Percentiles rank a stretch among this genome's conserved stretches.
These are phyloP conservation scores for Diplodus puntazzo DNA, from an alignment of 2,797 vertebrate species.

Conservation along the genomic window DNA sequence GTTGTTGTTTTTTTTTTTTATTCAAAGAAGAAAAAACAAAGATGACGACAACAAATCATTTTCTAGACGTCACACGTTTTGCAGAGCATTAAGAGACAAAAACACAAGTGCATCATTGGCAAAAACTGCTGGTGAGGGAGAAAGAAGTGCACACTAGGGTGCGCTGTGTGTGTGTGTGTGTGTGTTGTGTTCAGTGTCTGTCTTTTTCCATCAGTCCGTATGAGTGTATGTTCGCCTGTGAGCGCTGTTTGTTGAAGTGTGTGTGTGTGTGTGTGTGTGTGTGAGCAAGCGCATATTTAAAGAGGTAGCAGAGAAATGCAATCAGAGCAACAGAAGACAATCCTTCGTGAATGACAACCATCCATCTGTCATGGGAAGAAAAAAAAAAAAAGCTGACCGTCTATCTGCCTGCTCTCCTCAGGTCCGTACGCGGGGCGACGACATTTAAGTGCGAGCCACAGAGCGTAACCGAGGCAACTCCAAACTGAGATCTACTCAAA, in stretches of 20 bases:
- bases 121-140: conserved; percentile 85
- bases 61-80: conserved; percentile 55
- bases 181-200: conserved; percentile 40
- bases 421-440: conserved; percentile 11
- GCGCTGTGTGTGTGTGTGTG: conserved; percentile 19
- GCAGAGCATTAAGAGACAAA: conserved; percentile 72
- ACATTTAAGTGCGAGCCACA: not conserved
- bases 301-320: conserved; percentile 81
- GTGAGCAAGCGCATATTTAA: conserved; percentile 67
- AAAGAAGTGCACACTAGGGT: conserved; percentile 72
- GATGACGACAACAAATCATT: conserved; percentile 48
- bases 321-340: conserved; percentile 58
- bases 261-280: conserved; percentile 37
- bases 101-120: conserved; percentile 83
- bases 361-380: conserved; percentile 9
- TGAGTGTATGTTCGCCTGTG: conserved; percentile 38
- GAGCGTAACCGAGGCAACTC: not conserved
- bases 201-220: conserved; percentile 31
- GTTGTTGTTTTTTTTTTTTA: not conserved
- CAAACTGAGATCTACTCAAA: not conserved
- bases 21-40: conserved; percentile 43
- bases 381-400: conserved; percentile 33
- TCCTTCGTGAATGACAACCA: conserved; percentile 21
- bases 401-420: conserved; percentile 28
- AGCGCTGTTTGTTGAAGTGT: conserved; percentile 47